A percentile compares a stretch with the other conserved stretches of the same genome.
Evolutionary conservation across 1,140 invertebrate species (phyloP).

Genomic region (Colletes gigas): DNA sequence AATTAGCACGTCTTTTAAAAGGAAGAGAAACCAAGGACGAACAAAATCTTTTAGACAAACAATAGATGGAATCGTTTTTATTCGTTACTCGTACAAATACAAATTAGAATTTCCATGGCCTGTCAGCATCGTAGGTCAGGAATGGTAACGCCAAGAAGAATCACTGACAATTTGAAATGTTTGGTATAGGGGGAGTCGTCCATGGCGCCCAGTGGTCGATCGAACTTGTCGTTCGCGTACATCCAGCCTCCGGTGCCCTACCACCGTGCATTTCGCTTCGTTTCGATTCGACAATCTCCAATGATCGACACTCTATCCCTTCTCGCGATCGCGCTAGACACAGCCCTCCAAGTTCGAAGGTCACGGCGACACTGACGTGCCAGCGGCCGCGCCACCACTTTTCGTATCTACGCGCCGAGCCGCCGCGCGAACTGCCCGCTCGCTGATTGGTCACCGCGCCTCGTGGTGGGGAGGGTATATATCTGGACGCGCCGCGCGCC

Average conservation of each 20-base stretch:
- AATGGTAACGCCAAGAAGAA: not conserved
- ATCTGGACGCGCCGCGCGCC: conserved; percentile 50
- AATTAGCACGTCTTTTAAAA: conserved; percentile 27
- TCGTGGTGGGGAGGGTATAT: conserved; percentile 55
- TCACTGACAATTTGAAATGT: not conserved
- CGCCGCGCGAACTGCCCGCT: conserved; percentile 4
- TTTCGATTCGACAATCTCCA: conserved; percentile 47
- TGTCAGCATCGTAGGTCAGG: not conserved
- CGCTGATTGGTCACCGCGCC: not conserved
- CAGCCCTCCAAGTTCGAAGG: conserved; percentile 73
- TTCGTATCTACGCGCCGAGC: conserved; percentile 50
- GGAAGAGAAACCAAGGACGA: not conserved
- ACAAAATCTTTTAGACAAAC: too few relatives aligned
- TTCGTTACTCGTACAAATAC: too few relatives aligned
- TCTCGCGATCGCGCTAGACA: conserved; percentile 41
- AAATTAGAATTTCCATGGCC: too few relatives aligned
- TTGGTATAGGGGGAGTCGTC: not conserved
- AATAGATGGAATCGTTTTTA: not conserved
- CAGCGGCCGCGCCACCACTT: conserved; percentile 8
- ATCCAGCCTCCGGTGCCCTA: conserved; percentile 56
- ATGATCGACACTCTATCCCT: conserved; percentile 62
- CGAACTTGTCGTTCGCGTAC: conserved; percentile 15
- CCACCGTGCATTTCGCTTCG: conserved; percentile 24
- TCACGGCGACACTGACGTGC: conserved; percentile 61
- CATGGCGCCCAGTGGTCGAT: conserved; percentile 6